phyloP scores from a whole-genome alignment of 2,888 invertebrate genomes.

The Drosophila macrospina region DNA sequence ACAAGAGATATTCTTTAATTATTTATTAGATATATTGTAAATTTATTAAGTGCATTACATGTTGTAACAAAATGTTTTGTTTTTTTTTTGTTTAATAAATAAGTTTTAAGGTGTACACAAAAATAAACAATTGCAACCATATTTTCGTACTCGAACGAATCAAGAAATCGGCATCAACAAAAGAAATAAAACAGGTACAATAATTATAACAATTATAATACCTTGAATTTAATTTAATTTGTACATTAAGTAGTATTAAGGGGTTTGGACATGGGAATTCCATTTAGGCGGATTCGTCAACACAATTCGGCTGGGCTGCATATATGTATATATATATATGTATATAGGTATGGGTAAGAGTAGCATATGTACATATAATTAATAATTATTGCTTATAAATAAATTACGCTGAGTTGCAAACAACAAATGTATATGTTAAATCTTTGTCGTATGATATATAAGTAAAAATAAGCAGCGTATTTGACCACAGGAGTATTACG shows the following conservation, averaged over 20 bases:
- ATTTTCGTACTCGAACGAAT: slow-evolving; percentile 20
- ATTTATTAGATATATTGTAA: too few relatives aligned
- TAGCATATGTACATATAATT: slow-evolving; percentile 30
- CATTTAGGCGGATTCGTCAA: slow-evolving; percentile 24
- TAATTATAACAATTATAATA: slow-evolving; percentile 14
- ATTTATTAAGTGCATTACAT: slow-evolving; percentile 44
- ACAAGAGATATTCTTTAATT: too few relatives aligned
- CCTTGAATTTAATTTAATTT: slow-evolving; percentile 25
- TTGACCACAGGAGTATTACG: slow-evolving; percentile 74
- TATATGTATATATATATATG: too few relatives aligned
- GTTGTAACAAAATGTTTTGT: slow-evolving; percentile 28
- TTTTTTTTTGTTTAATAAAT: slow-evolving; percentile 6
- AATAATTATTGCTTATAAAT: slow-evolving; percentile 56
- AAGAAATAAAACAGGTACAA: neutral
- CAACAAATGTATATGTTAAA: too few relatives aligned
- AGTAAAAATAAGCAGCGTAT: slow-evolving; percentile 46
- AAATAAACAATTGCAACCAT: slow-evolving; percentile 31
- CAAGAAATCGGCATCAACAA: slow-evolving; percentile 23
- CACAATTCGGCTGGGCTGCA: slow-evolving; percentile 14
- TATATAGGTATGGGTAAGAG: slow-evolving; percentile 4
- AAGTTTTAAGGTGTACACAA: slow-evolving; percentile 17
- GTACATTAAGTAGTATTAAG: slow-evolving; percentile 39
- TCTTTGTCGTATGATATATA: slow-evolving; percentile 10
- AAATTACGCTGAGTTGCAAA: slow-evolving; percentile 52
- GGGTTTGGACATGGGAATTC: slow-evolving; percentile 16